phyloP scores from a whole-genome alignment of 2,113 vertebrate genomes.

The Colossoma macropomum region DNA sequence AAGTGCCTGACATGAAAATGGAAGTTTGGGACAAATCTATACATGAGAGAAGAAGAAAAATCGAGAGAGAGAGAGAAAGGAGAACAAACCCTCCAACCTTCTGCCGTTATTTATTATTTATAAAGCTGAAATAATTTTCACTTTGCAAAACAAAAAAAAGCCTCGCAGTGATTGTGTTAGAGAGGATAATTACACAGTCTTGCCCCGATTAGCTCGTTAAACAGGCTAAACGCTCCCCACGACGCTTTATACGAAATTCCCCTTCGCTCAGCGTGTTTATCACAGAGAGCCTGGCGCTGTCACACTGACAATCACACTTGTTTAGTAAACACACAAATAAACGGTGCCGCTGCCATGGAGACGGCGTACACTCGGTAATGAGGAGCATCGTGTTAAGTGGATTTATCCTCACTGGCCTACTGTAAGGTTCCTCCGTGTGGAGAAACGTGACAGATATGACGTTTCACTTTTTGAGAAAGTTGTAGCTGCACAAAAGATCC shows the following conservation, averaged over 20 bases:
- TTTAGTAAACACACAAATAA: constrained; percentile 55
- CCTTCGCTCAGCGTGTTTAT: constrained; percentile 19
- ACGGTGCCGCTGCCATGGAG: constrained; percentile 41
- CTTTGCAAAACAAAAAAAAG: constrained; percentile 30
- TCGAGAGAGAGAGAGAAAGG: not conserved
- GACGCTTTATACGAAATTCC: constrained; percentile 36
- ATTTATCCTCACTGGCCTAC: constrained; percentile 16
- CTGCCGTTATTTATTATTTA: constrained; percentile 46
- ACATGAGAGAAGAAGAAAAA: constrained; percentile 6
- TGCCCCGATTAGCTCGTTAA: constrained; percentile 50
- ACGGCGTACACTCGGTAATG: constrained; percentile 1
- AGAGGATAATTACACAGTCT: constrained; percentile 51
- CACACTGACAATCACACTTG: constrained; percentile 52
- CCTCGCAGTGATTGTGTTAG: constrained; percentile 42
- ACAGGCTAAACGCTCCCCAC: constrained; percentile 43
- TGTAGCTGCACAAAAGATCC: too few species aligned
- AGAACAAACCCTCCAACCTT: not conserved
- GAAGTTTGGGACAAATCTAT: constrained; percentile 60
- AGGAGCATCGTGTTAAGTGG: constrained; percentile 5
- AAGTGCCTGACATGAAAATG: constrained; percentile 49
- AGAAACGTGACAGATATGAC: constrained; percentile 9
- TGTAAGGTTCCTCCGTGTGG: not conserved
- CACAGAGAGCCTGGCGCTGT: constrained; percentile 18
- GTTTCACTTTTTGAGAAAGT: too few species aligned
- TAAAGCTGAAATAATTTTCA: constrained; percentile 39